phyloP scores from a whole-genome alignment of 2,113 vertebrate species.

The Pteropus alecto region DNA sequence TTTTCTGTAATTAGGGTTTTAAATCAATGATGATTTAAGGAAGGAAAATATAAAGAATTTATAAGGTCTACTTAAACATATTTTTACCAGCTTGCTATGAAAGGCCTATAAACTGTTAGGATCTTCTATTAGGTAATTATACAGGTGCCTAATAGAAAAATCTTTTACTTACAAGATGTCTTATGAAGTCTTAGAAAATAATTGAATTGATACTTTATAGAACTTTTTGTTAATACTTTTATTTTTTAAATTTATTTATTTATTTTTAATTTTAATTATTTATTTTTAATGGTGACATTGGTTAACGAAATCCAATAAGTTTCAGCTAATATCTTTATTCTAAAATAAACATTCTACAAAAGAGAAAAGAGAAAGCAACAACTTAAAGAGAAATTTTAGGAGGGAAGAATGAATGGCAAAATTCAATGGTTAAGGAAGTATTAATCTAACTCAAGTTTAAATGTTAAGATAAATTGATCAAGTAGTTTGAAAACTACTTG shows the following conservation, averaged over 20 bases:
- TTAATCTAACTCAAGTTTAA: background rate
- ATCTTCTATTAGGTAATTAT: background rate
- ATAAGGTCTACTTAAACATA: background rate
- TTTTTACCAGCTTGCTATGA: slow-evolving; percentile 32
- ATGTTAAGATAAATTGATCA: background rate
- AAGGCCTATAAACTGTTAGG: background rate
- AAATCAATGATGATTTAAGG: slow-evolving; percentile 5
- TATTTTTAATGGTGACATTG: too few species aligned
- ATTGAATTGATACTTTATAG: slow-evolving; percentile 31
- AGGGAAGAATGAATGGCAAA: background rate
- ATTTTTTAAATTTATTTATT: background rate
- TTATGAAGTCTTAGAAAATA: slow-evolving; percentile 32
- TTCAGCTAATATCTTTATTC: background rate
- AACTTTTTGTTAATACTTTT: slow-evolving; percentile 9
- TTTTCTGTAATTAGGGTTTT: slow-evolving; percentile 56
- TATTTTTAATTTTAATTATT: too few species aligned
- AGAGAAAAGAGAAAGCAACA: background rate
- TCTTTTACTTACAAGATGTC: background rate
- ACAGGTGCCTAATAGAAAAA: background rate
- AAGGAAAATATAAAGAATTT: slow-evolving; percentile 34
- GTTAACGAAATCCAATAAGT: too few species aligned
- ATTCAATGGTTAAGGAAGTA: background rate
- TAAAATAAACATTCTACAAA: background rate
- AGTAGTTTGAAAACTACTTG: background rate
- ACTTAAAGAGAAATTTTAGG: background rate